phyloP scores from a whole-genome alignment of 2,888 invertebrate species.

The Meloe dianella region DNA sequence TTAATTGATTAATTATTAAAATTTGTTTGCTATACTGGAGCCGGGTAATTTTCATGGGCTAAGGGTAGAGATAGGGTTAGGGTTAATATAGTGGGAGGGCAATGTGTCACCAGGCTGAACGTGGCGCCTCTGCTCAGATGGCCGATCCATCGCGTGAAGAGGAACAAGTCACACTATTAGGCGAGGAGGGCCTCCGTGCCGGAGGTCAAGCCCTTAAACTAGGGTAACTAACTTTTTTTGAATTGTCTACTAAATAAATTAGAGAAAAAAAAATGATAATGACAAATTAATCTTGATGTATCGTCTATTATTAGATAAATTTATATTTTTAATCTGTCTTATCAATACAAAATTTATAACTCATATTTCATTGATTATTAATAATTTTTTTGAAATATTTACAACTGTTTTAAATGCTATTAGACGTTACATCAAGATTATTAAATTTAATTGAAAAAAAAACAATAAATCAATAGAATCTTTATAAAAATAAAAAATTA shows the following conservation, averaged over 20 bases:
- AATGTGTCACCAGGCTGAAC: conserved; percentile 77
- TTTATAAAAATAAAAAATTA: conserved; percentile 21
- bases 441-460: conserved; percentile 2
- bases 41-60: conserved; percentile 12
- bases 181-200: conserved; percentile 93
- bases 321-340: background rate
- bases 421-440: conserved; percentile 10
- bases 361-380: background rate
- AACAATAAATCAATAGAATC: conserved; percentile 14
- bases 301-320: background rate
- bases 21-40: conserved; percentile 13
- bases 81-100: conserved; percentile 46
- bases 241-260: background rate
- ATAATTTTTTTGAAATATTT: background rate
- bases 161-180: conserved; percentile 94
- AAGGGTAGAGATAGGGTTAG: conserved; percentile 37
- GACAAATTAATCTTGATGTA: conserved; percentile 25
- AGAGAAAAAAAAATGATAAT: too few species aligned
- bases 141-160: conserved; percentile 96
- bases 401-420: background rate
- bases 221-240: conserved; percentile 79
- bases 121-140: conserved; percentile 76
- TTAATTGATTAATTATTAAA: background rate
- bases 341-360: conserved; percentile 5
- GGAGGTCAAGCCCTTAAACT: conserved; percentile 97